Evolutionary conservation across 2,888 invertebrate species (phyloP).

Genomic region (Amphimallon solstitiale): DNA sequence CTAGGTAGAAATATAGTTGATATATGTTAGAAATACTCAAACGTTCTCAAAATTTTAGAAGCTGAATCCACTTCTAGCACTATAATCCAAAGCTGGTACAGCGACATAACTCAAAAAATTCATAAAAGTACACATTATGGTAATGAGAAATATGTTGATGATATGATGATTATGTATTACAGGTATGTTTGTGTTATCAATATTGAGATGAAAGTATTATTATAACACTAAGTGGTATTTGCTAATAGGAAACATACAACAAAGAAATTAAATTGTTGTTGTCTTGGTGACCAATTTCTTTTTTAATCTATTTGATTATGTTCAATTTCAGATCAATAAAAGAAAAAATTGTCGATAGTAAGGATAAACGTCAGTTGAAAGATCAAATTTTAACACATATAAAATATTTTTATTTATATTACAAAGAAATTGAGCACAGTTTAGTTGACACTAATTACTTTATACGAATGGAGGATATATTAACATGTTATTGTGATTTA

Average conservation of each 20-base stretch:
- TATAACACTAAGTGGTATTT: no score
- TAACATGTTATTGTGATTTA: constrained; percentile 49
- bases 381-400: constrained; percentile 47
- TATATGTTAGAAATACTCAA: constrained; percentile 3
- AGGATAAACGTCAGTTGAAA: constrained; percentile 46
- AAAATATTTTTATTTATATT: constrained; percentile 48
- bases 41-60: constrained; percentile 4
- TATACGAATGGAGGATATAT: constrained; percentile 52
- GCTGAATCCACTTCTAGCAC: constrained; percentile 14
- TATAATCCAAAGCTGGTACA: constrained; percentile 11
- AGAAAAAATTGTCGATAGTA: constrained; percentile 45
- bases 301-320: neutral
- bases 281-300: no score
- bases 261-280: no score
- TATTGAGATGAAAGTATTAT: neutral
- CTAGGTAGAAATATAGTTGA: constrained; percentile 24
- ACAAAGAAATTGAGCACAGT: constrained; percentile 41
- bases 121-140: constrained; percentile 13
- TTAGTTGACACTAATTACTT: constrained; percentile 48
- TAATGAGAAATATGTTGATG: constrained; percentile 17
- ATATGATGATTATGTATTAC: constrained; percentile 10
- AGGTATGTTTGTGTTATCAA: neutral
- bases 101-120: neutral
- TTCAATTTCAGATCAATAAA: constrained; percentile 46
- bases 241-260: no score